Base-by-base conservation (phyloP, 1,140 invertebrate genomes). In the Elymnias hypermnestra region DNA sequence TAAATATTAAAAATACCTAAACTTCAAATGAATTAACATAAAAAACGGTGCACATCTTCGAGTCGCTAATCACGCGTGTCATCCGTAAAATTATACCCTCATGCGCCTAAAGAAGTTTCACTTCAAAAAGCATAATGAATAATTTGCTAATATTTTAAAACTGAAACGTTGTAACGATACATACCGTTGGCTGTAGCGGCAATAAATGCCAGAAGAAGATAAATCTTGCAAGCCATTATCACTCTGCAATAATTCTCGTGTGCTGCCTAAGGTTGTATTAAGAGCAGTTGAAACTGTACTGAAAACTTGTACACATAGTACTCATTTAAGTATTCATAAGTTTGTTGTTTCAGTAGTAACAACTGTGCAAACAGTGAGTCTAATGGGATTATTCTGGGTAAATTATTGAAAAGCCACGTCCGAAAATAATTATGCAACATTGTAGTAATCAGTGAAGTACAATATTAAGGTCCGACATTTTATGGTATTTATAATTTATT, bases 341-440 rank as follows among this genome's bases (percentile, higher is more conserved):
- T 13, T 12, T n/a, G 10, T 10, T 51, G 53, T 69, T 63, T 39
- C 29, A 29, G 33, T 6, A 43, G n/a, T n/a, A n/a, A n/a, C 26
- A 63, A 69, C 70, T 78, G 74, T 62, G 18, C 40, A 75, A 75
- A 78, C 41, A 74, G 29, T 63, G 63, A 48, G 40, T 29, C 10
- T 12, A 64, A 63, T 52, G 21, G 36, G 43, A 46, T 49, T 43
- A 36, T 54, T 66, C 57, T 53, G 14, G 35, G 53, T 60, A 67
- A 46, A 35, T 33, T 41, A 45, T 43, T 57, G 14, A 38, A 51
- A 52, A 61, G 39, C 28, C 22, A 51, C 26, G 40, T 50, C 29
- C 52, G 45, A 63, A 59, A 66, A 53, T 53, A 53, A 56, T 40
- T 40, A 23, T 39, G 6, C 21, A 41, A 59, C 38, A 61, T 46